Evolutionary conservation across 1,140 invertebrate species (phyloP).

Genomic region (Tetranychus cinnabarinus): DNA sequence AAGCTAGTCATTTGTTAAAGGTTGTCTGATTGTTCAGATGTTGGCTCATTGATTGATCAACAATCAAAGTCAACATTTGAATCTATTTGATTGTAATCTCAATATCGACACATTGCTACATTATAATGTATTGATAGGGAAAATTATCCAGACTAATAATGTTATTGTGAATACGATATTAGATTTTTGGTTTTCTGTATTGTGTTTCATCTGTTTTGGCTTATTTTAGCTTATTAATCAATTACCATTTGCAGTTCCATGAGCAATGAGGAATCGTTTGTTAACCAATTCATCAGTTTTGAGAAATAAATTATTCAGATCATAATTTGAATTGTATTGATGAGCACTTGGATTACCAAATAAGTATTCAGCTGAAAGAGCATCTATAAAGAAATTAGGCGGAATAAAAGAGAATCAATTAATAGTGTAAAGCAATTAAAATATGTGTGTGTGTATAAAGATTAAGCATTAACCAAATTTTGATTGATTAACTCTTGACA

Average conservation of each 20-base stretch:
- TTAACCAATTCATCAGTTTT: slow-evolving; percentile 45
- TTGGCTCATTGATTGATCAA: neutral
- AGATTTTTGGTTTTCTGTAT: too few species aligned
- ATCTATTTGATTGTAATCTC: neutral
- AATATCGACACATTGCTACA: too few species aligned
- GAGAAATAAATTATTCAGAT: slow-evolving; percentile 48
- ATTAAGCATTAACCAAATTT: too few species aligned
- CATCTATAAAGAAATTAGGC: slow-evolving; percentile 34
- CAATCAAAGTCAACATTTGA: neutral
- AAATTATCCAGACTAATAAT: too few species aligned
- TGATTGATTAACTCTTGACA: too few species aligned
- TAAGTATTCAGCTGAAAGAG: slow-evolving; percentile 62
- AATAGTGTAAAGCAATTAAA: too few species aligned
- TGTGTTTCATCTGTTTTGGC: slow-evolving; percentile 25
- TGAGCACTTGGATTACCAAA: slow-evolving; percentile 35
- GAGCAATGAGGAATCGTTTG: slow-evolving; percentile 63
- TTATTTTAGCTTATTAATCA: neutral
- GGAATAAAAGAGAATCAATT: too few species aligned
- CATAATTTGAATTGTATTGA: slow-evolving; percentile 71
- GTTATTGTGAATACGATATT: too few species aligned
- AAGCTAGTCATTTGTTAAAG: neutral
- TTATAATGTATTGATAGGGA: too few species aligned
- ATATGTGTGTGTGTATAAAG: too few species aligned
- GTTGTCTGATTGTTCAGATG: too few species aligned
- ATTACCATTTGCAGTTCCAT: slow-evolving; percentile 54